phyloP scores from a whole-genome alignment of 2,888 invertebrate species.

The Agriopis marginaria region DNA sequence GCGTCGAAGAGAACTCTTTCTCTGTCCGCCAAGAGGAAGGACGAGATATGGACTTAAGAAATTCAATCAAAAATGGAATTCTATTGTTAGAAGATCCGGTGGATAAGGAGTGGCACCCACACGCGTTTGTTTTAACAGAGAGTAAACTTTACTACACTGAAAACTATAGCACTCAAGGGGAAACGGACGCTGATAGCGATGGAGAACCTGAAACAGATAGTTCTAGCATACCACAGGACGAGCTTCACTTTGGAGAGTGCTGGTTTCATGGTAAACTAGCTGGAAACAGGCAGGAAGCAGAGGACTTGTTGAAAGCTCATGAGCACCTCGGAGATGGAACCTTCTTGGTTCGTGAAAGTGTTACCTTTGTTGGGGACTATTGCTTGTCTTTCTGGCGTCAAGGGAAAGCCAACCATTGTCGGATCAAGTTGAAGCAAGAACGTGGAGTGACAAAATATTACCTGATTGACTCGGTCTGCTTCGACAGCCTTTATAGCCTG shows the following conservation, averaged over 20 bases:
- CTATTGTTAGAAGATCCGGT: slow-evolving; percentile 95
- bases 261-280: slow-evolving; percentile 97
- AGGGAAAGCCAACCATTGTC: slow-evolving; percentile 95
- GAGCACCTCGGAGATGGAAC: slow-evolving; percentile 95
- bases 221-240: slow-evolving; percentile 92
- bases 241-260: slow-evolving; percentile 95
- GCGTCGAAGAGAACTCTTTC: slow-evolving; percentile 91
- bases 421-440: slow-evolving; percentile 95
- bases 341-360: slow-evolving; percentile 96
- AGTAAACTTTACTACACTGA: slow-evolving; percentile 96
- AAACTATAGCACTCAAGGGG: slow-evolving; percentile 82
- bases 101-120: slow-evolving; percentile 96
- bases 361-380: slow-evolving; percentile 98
- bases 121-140: slow-evolving; percentile 96
- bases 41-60: slow-evolving; percentile 91
- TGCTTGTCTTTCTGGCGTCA: slow-evolving; percentile 97
- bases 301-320: slow-evolving; percentile 91
- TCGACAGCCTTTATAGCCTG: slow-evolving; percentile 96
- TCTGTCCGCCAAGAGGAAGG: slow-evolving; percentile 86
- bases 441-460: slow-evolving; percentile 96
- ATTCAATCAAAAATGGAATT: slow-evolving; percentile 95
- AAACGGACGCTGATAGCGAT: slow-evolving; percentile 87
- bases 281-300: slow-evolving; percentile 93
- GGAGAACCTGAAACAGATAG: slow-evolving; percentile 87
- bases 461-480: slow-evolving; percentile 94